Conservation (phyloP, 1,140 invertebrate genomes). For the Trigoniulus corallinus region DNA sequence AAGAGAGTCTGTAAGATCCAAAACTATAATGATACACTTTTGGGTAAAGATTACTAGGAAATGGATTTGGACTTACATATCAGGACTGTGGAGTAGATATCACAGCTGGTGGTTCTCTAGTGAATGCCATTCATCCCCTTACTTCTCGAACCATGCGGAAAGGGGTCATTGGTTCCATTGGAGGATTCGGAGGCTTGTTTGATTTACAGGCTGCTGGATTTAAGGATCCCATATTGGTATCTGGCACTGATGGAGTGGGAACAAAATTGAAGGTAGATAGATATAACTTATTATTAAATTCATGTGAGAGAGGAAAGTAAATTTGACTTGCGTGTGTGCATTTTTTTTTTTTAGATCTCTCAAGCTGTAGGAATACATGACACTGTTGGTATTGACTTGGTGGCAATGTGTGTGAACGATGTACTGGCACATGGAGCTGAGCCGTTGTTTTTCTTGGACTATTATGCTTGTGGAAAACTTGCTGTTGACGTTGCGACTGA, state of each 20-base stretch:
- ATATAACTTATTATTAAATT: conserved; percentile 11
- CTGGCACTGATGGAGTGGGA: conserved; percentile 91
- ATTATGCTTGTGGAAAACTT: conserved; percentile 79
- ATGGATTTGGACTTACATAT: conserved; percentile 48
- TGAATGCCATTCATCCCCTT: conserved; percentile 65
- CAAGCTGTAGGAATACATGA: conserved; percentile 57
- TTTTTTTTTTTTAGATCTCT: conserved; percentile 46
- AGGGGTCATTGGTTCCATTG: conserved; percentile 63
- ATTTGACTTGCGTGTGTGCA: neutral
- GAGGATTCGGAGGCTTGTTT: conserved; percentile 87
- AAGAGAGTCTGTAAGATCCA: conserved; percentile 1
- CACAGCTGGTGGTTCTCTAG: conserved; percentile 66
- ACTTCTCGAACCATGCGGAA: conserved; percentile 28
- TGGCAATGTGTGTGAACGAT: conserved; percentile 97
- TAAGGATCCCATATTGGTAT: conserved; percentile 71
- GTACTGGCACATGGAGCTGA: conserved; percentile 85
- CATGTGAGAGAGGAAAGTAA: too few relatives aligned
- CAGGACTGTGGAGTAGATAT: conserved; percentile 86
- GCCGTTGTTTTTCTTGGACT: conserved; percentile 90
- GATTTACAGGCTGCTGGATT: conserved; percentile 48
- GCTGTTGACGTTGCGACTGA: conserved; percentile 52
- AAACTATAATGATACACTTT: neutral
- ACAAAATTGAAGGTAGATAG: conserved; percentile 69
- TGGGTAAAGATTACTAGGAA: too few relatives aligned
- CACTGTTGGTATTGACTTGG: conserved; percentile 83